These are phyloP conservation scores for Setophaga coronata DNA, from an alignment of 2,113 vertebrate genomes.

Conservation along the genomic window DNA sequence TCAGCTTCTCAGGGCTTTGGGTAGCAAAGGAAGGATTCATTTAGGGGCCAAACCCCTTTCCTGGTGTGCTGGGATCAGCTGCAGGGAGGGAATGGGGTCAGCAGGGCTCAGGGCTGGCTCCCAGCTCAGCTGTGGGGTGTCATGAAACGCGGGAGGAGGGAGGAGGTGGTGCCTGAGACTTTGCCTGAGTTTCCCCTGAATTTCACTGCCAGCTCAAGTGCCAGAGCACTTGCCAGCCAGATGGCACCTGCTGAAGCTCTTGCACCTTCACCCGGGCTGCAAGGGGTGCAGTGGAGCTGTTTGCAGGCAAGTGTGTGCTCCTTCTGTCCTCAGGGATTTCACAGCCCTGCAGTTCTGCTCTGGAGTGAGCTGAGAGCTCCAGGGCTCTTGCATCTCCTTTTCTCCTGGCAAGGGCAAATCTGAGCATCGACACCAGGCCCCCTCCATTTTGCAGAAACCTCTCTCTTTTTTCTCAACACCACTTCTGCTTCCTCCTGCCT, in stretches of 20 bases:
- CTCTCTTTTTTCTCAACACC: background rate
- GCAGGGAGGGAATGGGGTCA: background rate
- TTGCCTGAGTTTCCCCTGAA: background rate
- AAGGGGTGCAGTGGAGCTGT: background rate
- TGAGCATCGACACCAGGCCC: fast-evolving
- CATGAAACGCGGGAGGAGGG: background rate
- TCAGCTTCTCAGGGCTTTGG: background rate
- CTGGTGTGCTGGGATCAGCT: background rate
- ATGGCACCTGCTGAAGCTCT: background rate
- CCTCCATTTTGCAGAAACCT: background rate
- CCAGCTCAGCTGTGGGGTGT: background rate
- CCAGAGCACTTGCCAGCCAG: background rate
- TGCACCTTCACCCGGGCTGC: background rate
- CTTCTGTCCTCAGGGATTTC: background rate
- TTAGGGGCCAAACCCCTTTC: background rate
- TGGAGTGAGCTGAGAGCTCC: background rate
- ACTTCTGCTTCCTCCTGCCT: background rate
- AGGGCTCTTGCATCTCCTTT: background rate
- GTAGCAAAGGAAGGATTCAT: background rate
- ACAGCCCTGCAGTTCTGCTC: background rate
- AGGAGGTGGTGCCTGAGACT: background rate
- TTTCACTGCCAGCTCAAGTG: background rate
- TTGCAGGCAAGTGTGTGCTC: background rate
- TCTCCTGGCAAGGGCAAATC: background rate
- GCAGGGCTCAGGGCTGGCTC: background rate